Percentiles rank a stretch among this genome's conserved stretches.
These are phyloP conservation scores for Penaeus vannamei DNA, from an alignment of 1,140 invertebrate species.

Conservation along the genomic window DNA sequence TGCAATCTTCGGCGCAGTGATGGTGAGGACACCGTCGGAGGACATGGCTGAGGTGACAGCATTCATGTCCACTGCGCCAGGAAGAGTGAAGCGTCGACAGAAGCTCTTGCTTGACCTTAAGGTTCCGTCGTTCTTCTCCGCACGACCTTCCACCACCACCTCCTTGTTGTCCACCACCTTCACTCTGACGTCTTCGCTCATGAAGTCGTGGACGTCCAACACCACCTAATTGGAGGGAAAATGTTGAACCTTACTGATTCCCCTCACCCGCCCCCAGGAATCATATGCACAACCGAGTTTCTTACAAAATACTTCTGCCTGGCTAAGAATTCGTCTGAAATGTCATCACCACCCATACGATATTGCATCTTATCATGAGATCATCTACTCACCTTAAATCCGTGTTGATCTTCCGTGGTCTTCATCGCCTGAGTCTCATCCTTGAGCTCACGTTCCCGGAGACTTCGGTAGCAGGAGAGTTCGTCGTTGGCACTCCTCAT, in stretches of 20 bases:
- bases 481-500: not conserved
- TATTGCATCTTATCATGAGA: not conserved
- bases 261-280: no score
- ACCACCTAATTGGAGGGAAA: slow-evolving; percentile 25
- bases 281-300: no score
- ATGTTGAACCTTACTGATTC: not conserved
- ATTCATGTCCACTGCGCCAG: slow-evolving; percentile 15
- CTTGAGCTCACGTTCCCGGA: slow-evolving; percentile 36
- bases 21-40: slow-evolving; percentile 58
- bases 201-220: slow-evolving; percentile 46
- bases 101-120: slow-evolving; percentile 35
- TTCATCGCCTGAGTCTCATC: slow-evolving; percentile 63
- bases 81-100: slow-evolving; percentile 41
- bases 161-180: slow-evolving; percentile 51
- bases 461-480: slow-evolving; percentile 40
- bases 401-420: slow-evolving; percentile 36
- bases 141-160: slow-evolving; percentile 52
- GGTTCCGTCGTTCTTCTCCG: slow-evolving; percentile 29
- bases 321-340: no score
- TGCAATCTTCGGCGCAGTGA: slow-evolving; percentile 45
- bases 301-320: not conserved
- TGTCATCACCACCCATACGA: not conserved
- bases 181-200: slow-evolving; percentile 37
- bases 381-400: slow-evolving; percentile 44
- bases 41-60: slow-evolving; percentile 60